phyloP scores from a whole-genome alignment of 2,113 vertebrate species.

The Atlantisia rogersi region DNA sequence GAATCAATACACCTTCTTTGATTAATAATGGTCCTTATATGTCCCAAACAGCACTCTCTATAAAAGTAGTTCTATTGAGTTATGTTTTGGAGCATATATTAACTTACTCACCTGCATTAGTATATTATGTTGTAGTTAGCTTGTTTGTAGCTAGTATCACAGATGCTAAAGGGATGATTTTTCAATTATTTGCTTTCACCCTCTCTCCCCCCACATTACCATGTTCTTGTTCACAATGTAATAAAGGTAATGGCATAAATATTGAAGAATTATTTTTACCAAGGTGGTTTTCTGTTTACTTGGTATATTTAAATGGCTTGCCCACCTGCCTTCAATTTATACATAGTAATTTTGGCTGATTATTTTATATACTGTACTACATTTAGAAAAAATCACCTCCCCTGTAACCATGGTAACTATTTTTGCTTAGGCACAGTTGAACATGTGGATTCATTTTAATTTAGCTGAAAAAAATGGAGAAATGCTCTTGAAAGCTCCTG shows the following conservation, averaged over 20 bases:
- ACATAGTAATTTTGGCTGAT: slow-evolving; percentile 51
- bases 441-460: slow-evolving; percentile 38
- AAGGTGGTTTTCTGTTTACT: slow-evolving; percentile 13
- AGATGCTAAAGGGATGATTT: not conserved
- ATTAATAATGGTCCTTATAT: not conserved
- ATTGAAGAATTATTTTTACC: not conserved
- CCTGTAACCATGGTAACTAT: slow-evolving; percentile 66
- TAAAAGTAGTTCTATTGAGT: not conserved
- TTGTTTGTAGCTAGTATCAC: not conserved
- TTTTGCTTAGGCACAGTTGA: slow-evolving; percentile 54
- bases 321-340: slow-evolving; percentile 41
- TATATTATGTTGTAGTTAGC: not conserved
- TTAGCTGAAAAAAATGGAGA: slow-evolving; percentile 19
- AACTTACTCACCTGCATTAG: not conserved
- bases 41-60: not conserved
- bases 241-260: not conserved
- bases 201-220: not conserved
- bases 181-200: not conserved
- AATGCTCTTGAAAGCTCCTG: slow-evolving; percentile 16
- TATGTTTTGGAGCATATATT: not conserved
- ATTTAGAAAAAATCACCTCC: slow-evolving; percentile 21
- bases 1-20: not conserved
- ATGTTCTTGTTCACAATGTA: not conserved
- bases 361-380: slow-evolving; percentile 62
- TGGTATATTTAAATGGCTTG: slow-evolving; percentile 55